A percentile compares a stretch with the other conserved stretches of the same genome.
Conservation (phyloP, 2,113 vertebrate species). For the Cyanoramphus novaezelandiae region DNA sequence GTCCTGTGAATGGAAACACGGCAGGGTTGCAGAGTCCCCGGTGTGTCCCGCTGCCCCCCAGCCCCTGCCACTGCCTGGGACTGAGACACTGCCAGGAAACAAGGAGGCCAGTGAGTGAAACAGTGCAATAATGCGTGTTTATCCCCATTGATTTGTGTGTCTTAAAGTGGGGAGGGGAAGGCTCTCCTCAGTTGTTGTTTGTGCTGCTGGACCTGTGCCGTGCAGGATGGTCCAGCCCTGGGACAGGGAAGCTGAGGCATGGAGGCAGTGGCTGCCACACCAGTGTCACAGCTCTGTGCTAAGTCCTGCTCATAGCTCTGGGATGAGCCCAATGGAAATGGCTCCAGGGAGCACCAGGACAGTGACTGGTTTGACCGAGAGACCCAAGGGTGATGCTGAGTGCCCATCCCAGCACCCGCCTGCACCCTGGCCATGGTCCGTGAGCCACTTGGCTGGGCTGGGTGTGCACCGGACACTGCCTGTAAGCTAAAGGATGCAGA, state of each 20-base stretch:
- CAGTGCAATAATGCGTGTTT: rapidly evolving
- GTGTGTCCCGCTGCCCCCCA: not conserved
- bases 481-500: not conserved
- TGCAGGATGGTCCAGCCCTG: not conserved
- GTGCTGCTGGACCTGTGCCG: rapidly evolving
- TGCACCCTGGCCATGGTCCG: rapidly evolving
- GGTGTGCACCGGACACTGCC: not conserved
- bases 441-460: not conserved
- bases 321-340: rapidly evolving
- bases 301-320: rapidly evolving
- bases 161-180: not conserved
- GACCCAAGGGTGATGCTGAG: rapidly evolving
- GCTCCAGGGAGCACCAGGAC: not conserved
- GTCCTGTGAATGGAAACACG: not conserved
- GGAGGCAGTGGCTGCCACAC: rapidly evolving
- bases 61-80: rapidly evolving
- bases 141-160: rapidly evolving
- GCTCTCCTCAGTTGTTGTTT: not conserved
- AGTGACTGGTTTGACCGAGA: not conserved
- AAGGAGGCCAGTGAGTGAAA: rapidly evolving
- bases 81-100: rapidly evolving
- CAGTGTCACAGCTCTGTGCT: rapidly evolving
- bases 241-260: not conserved
- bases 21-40: not conserved
- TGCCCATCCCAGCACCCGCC: not conserved